Conservation (phyloP, 2,888 invertebrate species). For the Melanotus villosus region DNA sequence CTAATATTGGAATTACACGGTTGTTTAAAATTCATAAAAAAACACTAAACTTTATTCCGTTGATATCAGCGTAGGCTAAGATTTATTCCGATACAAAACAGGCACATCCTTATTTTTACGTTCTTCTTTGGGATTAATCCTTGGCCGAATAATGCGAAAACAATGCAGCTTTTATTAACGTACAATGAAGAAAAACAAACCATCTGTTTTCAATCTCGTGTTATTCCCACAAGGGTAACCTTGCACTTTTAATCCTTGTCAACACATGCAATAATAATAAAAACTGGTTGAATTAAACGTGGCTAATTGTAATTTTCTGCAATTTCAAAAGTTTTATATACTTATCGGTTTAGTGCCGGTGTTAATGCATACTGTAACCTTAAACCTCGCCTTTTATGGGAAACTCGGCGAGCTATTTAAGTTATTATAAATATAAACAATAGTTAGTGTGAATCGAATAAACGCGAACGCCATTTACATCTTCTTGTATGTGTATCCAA, state of each 20-base stretch:
- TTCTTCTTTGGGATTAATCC: background rate
- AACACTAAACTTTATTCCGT: no score
- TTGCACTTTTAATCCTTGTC: background rate
- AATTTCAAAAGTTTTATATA: background rate
- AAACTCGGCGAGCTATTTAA: slow-evolving; percentile 24
- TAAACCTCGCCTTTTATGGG: slow-evolving; percentile 34
- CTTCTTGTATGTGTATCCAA: slow-evolving; percentile 28
- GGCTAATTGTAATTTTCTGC: slow-evolving; percentile 4
- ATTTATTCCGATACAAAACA: background rate
- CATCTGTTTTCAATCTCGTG: background rate
- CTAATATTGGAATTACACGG: slow-evolving; percentile 1
- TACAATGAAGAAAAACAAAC: no score
- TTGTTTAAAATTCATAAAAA: background rate
- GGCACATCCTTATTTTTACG: background rate
- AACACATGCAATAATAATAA: background rate
- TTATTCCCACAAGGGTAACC: slow-evolving; percentile 1
- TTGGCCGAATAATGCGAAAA: slow-evolving; percentile 1
- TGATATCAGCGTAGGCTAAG: no score
- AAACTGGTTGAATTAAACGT: background rate
- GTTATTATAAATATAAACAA: slow-evolving; percentile 35
- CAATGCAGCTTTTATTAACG: background rate
- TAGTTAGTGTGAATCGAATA: slow-evolving; percentile 33
- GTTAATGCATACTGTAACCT: slow-evolving; percentile 16
- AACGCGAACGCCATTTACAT: slow-evolving; percentile 29
- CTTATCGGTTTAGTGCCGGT: background rate